phyloP scores from a whole-genome alignment of 2,888 invertebrate species.

The Willowsia nigromaculata region DNA sequence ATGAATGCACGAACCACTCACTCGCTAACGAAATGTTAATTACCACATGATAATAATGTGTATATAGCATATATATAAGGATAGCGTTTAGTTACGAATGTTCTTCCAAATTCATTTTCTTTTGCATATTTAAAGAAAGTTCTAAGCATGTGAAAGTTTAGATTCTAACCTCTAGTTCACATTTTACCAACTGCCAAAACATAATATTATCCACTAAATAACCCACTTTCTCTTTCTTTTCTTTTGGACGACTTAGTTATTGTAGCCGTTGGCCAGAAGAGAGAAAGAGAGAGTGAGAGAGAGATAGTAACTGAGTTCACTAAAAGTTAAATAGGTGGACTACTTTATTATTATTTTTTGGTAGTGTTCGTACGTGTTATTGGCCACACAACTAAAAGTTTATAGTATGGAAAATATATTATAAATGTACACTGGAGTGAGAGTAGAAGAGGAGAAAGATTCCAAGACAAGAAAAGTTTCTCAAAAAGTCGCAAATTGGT shows the following conservation, averaged over 20 bases:
- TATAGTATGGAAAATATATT: no score
- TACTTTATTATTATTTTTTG: neutral
- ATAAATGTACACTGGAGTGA: neutral
- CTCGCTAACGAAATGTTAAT: neutral
- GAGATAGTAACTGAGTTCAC: no score
- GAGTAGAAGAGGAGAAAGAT: neutral
- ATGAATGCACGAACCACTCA: neutral
- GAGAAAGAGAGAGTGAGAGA: neutral
- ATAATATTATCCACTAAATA: slow-evolving; percentile 26
- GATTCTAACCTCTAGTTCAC: neutral
- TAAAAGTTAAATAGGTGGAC: neutral
- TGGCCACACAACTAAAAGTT: no score
- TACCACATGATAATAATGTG: neutral
- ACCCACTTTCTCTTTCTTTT: slow-evolving; percentile 26
- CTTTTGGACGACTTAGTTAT: neutral
- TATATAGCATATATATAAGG: neutral
- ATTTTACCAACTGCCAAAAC: neutral
- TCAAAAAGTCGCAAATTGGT: slow-evolving; percentile 55
- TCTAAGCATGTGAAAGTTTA: slow-evolving; percentile 31
- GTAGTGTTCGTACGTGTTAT: neutral
- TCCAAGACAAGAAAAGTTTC: slow-evolving; percentile 16
- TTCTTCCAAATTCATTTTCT: neutral
- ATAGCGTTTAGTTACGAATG: neutral
- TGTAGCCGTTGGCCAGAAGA: neutral
- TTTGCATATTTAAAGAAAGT: neutral